Evolutionary conservation across 2,113 vertebrate genomes (phyloP), one percentile per base, ranked within the genome.

Genomic region (Pterocles gutturalis): DNA sequence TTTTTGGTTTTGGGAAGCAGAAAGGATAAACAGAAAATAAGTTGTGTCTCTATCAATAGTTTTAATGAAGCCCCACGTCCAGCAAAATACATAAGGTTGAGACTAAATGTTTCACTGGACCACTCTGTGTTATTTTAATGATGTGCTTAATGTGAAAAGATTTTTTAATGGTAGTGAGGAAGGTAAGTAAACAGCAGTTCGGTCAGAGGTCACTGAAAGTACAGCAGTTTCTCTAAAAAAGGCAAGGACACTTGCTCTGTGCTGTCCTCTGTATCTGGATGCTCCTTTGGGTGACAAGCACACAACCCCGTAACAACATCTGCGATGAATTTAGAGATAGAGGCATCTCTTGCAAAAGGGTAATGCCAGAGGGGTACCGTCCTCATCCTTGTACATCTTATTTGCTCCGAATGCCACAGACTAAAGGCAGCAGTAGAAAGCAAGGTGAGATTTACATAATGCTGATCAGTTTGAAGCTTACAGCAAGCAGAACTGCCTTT

Each of bases 381-480:
- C 69, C 92, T 29, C 21, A 31, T 41, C 62, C 60, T 60, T 26
- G 33, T 13, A 2, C 12, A 1, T 2, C 17, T 53, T 31, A 54
- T 64, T 81, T 33, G 53, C n/a, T 64, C 60, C 51, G 55, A 67
- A 66, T 8, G 80, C 62, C 55, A 34, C 45, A 25, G 34, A 49
- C 13, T 13, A 38, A 58, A 71, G 69, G 5, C 33, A 57, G 55
- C 11, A 33, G 51, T 38, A 41, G 82, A 5, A 19, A 85, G 76
- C 18, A 41, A 70, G 89, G 57, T 83, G 83, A 58, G 87, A 93
- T 82, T 93, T 96, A 66, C 85, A 88, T 87, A 89, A 76, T 13
- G 73, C 82, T 70, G 84, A 92, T 93, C 66, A 58, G 24, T 60
- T 62, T n/a, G 85, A 45, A 89, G 29, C 9, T 24, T 29, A 20